Conservation (phyloP, 2,113 vertebrate genomes). For the Pimephales promelas region DNA sequence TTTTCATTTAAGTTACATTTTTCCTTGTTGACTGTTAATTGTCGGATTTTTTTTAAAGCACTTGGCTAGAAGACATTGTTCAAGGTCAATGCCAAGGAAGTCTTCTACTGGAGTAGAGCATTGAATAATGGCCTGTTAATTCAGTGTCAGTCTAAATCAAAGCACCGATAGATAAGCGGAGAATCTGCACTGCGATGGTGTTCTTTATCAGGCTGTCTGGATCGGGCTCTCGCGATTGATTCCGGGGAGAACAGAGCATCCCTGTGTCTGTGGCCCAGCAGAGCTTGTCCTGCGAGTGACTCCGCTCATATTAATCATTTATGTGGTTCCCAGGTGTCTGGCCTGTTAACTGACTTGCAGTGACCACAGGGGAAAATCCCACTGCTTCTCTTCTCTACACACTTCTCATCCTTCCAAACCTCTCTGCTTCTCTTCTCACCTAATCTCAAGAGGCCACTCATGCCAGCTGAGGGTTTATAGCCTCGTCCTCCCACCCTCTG, state of each 20-base stretch:
- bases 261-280: slow-evolving; percentile 38
- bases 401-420: slow-evolving; percentile 34
- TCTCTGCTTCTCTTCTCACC: slow-evolving; percentile 31
- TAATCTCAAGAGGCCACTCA: slow-evolving; percentile 47
- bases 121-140: slow-evolving; percentile 54
- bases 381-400: slow-evolving; percentile 56
- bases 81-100: slow-evolving; percentile 27
- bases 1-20: not conserved
- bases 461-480: slow-evolving; percentile 47
- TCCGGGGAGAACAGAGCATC: slow-evolving; percentile 41
- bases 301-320: slow-evolving; percentile 76
- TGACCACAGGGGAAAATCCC: slow-evolving; percentile 61
- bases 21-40: not conserved
- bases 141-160: slow-evolving; percentile 51
- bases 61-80: not conserved
- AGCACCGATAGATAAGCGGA: slow-evolving; percentile 41
- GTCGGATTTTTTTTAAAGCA: not conserved
- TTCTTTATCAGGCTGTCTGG: slow-evolving; percentile 51
- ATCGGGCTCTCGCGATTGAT: slow-evolving; percentile 24
- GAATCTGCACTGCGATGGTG: slow-evolving; percentile 40
- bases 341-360: slow-evolving; percentile 44
- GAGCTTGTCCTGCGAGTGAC: slow-evolving; percentile 54
- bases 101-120: not conserved
- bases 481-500: slow-evolving; percentile 23
- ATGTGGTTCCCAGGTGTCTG: slow-evolving; percentile 75